phyloP scores from a whole-genome alignment of 23 tunicate species.

The Styela clava region DNA sequence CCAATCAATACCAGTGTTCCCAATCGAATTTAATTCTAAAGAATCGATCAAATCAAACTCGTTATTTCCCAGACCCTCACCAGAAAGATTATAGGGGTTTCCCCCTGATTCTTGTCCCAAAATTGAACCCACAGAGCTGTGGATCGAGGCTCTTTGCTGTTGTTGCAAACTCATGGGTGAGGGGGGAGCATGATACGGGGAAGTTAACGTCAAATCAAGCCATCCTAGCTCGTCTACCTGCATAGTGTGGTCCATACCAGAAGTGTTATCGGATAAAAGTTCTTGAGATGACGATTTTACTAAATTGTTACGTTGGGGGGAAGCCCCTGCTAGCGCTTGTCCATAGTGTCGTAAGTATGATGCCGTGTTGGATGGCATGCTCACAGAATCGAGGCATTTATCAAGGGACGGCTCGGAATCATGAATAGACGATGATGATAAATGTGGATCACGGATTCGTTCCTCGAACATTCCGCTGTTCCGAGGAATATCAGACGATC shows the following conservation, averaged over 20 bases:
- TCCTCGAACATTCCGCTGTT: slow-evolving; percentile 50
- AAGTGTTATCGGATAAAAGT: slow-evolving; percentile 35
- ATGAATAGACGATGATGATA: slow-evolving; percentile 77
- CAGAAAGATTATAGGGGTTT: slow-evolving; percentile 8
- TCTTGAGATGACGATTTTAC: slow-evolving; percentile 78
- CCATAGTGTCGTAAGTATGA: slow-evolving; percentile 32
- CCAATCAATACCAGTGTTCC: slow-evolving; percentile 6
- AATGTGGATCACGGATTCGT: slow-evolving; percentile 41
- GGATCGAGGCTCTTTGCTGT: slow-evolving; percentile 36
- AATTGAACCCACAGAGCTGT: slow-evolving; percentile 41
- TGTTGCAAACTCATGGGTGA: slow-evolving; percentile 46
- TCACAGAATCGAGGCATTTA: slow-evolving; percentile 47
- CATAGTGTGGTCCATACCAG: slow-evolving; percentile 16
- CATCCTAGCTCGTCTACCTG: slow-evolving; percentile 57
- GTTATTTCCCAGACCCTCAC: background rate
- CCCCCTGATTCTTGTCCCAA: slow-evolving; percentile 28
- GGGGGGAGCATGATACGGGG: slow-evolving; percentile 52
- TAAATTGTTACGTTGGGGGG: slow-evolving; percentile 46
- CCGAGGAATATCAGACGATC: slow-evolving; percentile 9
- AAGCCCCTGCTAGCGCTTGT: slow-evolving; percentile 19
- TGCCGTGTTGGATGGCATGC: slow-evolving; percentile 39
- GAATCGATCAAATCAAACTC: slow-evolving; percentile 25
- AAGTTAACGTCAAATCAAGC: slow-evolving; percentile 64
- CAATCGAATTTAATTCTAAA: slow-evolving; percentile 12
- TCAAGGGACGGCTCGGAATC: slow-evolving; percentile 74